A percentile compares a stretch with the other conserved stretches of the same genome.
These are phyloP conservation scores for Oscheius sp. DNA, from an alignment of 1,140 invertebrate genomes.

Conservation along the genomic window DNA sequence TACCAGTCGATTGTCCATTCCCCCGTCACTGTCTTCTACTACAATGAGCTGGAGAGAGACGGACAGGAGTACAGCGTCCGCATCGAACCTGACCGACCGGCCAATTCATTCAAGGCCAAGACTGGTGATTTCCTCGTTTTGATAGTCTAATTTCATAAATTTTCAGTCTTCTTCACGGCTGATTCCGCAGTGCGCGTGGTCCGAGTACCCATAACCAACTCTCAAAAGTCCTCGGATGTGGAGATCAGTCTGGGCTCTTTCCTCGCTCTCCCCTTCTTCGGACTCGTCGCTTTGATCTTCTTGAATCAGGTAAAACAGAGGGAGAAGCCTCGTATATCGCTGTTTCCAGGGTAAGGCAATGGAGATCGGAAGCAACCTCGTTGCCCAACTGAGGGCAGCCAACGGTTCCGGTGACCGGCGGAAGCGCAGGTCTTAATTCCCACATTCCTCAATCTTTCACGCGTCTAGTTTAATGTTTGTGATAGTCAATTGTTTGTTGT, in stretches of 20 bases:
- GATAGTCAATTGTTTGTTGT: no score
- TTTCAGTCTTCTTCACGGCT: conserved; percentile 17
- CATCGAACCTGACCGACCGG: conserved; percentile 28
- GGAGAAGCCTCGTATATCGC: background rate
- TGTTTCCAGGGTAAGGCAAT: background rate
- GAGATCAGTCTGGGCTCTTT: conserved; percentile 42
- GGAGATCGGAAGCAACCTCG: background rate
- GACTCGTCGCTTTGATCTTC: conserved; percentile 36
- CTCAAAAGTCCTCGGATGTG: conserved; percentile 13
- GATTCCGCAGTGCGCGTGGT: conserved; percentile 7
- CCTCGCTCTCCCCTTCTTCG: conserved; percentile 38
- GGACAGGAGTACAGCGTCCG: conserved; percentile 34
- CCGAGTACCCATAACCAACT: conserved; percentile 21
- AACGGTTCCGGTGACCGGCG: no score
- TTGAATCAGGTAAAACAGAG: conserved; percentile 40
- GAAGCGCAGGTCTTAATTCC: no score
- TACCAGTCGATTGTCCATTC: conserved; percentile 17
- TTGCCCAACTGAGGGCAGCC: no score
- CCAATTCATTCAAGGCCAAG: conserved; percentile 25
- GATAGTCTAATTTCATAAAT: background rate
- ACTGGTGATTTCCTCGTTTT: conserved; percentile 21
- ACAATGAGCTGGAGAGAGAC: conserved; percentile 28
- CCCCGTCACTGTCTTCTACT: conserved; percentile 36
- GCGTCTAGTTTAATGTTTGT: no score
- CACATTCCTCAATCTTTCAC: no score